phyloP scores from a whole-genome alignment of 2,113 vertebrate genomes.

The Phrynocephalus versicolor region DNA sequence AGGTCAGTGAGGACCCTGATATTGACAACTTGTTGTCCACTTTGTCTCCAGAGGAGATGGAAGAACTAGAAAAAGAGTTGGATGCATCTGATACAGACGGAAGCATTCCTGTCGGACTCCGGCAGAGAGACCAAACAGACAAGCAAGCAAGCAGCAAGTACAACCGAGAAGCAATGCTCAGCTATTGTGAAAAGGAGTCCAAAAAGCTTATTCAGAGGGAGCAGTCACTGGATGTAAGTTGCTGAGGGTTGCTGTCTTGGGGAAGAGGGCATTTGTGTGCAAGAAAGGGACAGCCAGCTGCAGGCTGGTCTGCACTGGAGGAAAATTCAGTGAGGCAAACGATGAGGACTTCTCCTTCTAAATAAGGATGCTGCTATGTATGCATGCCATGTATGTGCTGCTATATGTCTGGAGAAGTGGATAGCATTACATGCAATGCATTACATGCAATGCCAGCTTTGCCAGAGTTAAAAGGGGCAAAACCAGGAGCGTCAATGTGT shows the following conservation, averaged over 20 bases:
- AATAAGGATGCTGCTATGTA: background rate
- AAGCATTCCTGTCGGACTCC: slow-evolving; percentile 73
- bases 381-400: no score
- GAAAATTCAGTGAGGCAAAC: background rate
- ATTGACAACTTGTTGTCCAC: slow-evolving; percentile 84
- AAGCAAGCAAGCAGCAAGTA: slow-evolving; percentile 66
- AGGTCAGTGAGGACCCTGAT: slow-evolving; percentile 86
- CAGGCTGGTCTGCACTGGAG: background rate
- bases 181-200: slow-evolving; percentile 73
- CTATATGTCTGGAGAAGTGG: no score
- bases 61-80: slow-evolving; percentile 86
- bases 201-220: slow-evolving; percentile 79
- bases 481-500: background rate
- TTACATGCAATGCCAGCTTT: accelerated
- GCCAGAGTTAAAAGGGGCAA: accelerated
- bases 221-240: slow-evolving; percentile 83
- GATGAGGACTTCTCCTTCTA: accelerated
- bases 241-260: background rate
- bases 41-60: slow-evolving; percentile 86
- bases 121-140: slow-evolving; percentile 72
- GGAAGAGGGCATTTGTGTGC: no score
- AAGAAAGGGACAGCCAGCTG: background rate
- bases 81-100: slow-evolving; percentile 84
- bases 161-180: slow-evolving; percentile 72
- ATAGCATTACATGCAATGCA: background rate